A percentile compares a stretch with the other conserved stretches of the same genome.
These are phyloP conservation scores for Erinaceus europaeus DNA, from an alignment of 2,113 vertebrate genomes.

Conservation along the genomic window DNA sequence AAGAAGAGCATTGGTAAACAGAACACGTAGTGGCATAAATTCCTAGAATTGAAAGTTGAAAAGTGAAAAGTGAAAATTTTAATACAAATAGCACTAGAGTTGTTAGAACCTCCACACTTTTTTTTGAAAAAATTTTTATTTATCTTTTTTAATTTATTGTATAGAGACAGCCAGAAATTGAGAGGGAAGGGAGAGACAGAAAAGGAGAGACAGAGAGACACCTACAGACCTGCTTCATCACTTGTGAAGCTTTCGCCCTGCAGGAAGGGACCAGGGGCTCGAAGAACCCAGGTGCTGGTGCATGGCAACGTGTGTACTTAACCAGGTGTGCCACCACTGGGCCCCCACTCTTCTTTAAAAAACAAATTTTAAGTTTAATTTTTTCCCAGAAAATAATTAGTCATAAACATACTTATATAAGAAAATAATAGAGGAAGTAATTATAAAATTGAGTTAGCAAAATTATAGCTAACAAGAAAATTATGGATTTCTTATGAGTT, in stretches of 20 bases:
- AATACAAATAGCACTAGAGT: background rate
- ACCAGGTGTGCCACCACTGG: too few relatives aligned
- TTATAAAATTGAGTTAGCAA: background rate
- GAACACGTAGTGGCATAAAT: slow-evolving; percentile 94
- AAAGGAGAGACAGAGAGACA: too few relatives aligned
- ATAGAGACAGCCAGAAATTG: too few relatives aligned
- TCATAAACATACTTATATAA: slow-evolving; percentile 5
- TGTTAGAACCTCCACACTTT: background rate
- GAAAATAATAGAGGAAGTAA: slow-evolving; percentile 35
- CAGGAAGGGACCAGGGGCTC: too few relatives aligned
- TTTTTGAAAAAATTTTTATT: too few relatives aligned
- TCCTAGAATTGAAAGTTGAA: slow-evolving; percentile 84
- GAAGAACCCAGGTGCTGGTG: too few relatives aligned
- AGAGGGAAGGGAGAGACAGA: too few relatives aligned
- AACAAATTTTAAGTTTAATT: slow-evolving; percentile 28
- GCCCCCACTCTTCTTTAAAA: background rate
- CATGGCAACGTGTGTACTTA: too few relatives aligned
- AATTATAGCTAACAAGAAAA: slow-evolving; percentile 14
- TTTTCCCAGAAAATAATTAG: slow-evolving; percentile 20
- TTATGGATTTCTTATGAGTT: background rate
- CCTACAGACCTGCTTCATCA: too few relatives aligned
- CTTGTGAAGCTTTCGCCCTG: too few relatives aligned
- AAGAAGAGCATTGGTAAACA: slow-evolving; percentile 91
- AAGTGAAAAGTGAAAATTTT: slow-evolving; percentile 38
- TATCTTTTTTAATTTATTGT: too few relatives aligned